Conservation (phyloP, 1,140 invertebrate species). For the Macrobrachium rosenbergii region DNA sequence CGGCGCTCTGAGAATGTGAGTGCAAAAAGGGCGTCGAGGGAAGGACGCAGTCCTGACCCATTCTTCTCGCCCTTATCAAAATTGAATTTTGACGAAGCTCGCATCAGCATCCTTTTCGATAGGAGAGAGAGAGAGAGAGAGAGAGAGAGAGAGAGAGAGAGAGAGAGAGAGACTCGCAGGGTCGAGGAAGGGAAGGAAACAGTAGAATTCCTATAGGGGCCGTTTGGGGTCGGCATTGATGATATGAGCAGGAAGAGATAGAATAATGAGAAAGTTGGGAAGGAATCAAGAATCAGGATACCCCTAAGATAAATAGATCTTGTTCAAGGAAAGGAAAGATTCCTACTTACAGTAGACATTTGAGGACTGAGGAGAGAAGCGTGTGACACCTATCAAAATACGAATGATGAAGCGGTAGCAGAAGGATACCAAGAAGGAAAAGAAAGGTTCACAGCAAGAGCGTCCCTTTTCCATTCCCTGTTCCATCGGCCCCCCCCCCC, state of each 20-base stretch:
- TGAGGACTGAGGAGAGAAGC: no score
- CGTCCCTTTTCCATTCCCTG: not conserved
- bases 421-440: no score
- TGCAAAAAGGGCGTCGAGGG: not conserved
- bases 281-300: no score
- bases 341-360: no score
- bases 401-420: no score
- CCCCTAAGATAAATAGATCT: no score
- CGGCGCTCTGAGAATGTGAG: not conserved
- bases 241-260: not conserved
- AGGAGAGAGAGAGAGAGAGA: not conserved
- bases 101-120: not conserved
- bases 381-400: not conserved
- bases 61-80: conserved; percentile 21
- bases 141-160: not conserved
- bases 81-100: conserved; percentile 22
- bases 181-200: not conserved
- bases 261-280: not conserved
- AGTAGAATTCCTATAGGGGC: not conserved
- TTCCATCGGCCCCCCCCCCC: not conserved
- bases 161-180: not conserved
- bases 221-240: not conserved
- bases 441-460: no score
- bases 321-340: no score
- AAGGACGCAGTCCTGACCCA: not conserved